Evolutionary conservation across 2,797 vertebrate genomes (phyloP).

Genomic region (Lagorchestes hirsutus): DNA sequence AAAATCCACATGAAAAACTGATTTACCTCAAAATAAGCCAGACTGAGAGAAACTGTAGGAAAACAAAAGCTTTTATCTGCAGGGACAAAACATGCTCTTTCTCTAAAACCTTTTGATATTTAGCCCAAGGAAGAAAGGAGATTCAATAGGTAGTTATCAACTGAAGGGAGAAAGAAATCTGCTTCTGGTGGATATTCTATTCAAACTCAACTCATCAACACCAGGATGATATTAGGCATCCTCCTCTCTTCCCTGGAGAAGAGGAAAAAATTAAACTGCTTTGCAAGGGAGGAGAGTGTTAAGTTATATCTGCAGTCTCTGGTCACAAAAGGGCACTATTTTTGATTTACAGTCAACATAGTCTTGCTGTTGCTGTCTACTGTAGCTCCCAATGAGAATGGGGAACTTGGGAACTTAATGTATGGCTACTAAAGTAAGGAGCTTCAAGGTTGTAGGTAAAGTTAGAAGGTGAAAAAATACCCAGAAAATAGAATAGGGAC

Average conservation of each 20-base stretch:
- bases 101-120: conserved; percentile 47
- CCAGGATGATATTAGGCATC: conserved; percentile 1
- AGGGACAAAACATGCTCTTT: conserved; percentile 33
- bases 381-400: neutral
- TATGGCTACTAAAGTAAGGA: neutral
- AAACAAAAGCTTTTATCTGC: conserved; percentile 46
- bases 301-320: neutral
- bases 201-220: conserved; percentile 20
- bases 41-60: conserved; percentile 18
- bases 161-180: conserved; percentile 46
- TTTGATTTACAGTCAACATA: neutral
- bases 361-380: neutral
- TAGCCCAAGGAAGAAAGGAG: conserved; percentile 37
- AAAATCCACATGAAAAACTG: conserved; percentile 29
- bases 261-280: neutral
- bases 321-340: neutral
- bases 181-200: conserved; percentile 40
- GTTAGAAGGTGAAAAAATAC: neutral
- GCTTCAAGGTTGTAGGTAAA: neutral
- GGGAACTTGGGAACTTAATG: neutral
- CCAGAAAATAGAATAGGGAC: neutral
- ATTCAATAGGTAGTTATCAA: conserved; percentile 30
- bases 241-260: neutral
- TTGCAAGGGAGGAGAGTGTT: neutral
- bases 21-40: conserved; percentile 40